These are phyloP conservation scores for Meloe dianella DNA, from an alignment of 2,888 invertebrate species.

Conservation along the genomic window DNA sequence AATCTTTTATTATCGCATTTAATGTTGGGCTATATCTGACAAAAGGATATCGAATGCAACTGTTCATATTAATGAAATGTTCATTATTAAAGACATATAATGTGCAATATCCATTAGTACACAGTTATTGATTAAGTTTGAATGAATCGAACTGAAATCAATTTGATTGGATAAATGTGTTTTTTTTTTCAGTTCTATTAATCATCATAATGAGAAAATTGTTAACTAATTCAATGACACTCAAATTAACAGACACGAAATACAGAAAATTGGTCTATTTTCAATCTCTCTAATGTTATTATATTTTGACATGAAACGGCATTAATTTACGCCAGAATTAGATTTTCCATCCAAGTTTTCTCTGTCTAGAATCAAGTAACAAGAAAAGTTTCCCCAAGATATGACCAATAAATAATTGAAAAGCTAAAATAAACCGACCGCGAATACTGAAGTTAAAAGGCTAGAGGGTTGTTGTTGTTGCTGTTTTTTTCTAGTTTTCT, in stretches of 20 bases:
- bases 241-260: too few relatives aligned
- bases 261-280: too few relatives aligned
- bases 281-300: not conserved
- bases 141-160: not conserved
- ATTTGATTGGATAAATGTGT: not conserved
- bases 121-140: not conserved
- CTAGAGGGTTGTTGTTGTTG: not conserved
- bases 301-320: not conserved
- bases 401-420: not conserved
- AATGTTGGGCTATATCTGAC: not conserved
- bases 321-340: not conserved
- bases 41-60: too few relatives aligned
- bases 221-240: too few relatives aligned
- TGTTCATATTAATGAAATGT: not conserved
- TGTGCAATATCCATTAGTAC: constrained; percentile 3
- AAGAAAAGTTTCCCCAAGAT: not conserved
- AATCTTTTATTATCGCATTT: not conserved
- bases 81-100: not conserved
- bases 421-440: not conserved
- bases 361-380: too few relatives aligned
- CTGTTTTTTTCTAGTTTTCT: not conserved
- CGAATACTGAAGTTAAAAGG: not conserved
- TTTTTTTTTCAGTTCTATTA: constrained; percentile 2
- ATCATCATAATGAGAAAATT: not conserved
- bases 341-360: not conserved